Percentiles rank a stretch among this genome's conserved stretches.
Conservation (phyloP, 1,140 invertebrate species). For the Dryas iulia region DNA sequence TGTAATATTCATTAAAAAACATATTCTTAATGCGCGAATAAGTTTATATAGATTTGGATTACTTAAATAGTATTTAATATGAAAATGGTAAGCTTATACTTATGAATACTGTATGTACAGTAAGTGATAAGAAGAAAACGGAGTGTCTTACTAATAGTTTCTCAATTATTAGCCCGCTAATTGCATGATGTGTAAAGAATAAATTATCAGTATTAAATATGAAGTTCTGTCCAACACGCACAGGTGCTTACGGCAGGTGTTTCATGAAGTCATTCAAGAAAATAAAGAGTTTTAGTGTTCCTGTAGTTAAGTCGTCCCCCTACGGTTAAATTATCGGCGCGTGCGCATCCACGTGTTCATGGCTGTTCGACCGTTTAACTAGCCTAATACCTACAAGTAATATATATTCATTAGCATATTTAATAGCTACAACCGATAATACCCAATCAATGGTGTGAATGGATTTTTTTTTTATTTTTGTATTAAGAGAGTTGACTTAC, state of each 20-base stretch:
- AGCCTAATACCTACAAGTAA: constrained; percentile 11
- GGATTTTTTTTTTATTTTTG: not conserved
- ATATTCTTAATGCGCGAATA: too few species aligned
- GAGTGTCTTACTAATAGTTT: too few species aligned
- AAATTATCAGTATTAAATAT: not conserved
- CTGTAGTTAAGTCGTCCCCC: constrained; percentile 19
- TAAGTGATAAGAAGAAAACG: too few species aligned
- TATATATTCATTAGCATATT: constrained; percentile 25
- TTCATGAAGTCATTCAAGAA: constrained; percentile 11
- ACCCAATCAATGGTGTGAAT: not conserved
- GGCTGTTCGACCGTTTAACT: constrained; percentile 26
- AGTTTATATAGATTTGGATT: too few species aligned
- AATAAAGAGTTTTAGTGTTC: constrained; percentile 17
- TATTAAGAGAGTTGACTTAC: not conserved
- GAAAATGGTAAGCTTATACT: too few species aligned
- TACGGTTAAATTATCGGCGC: constrained; percentile 43
- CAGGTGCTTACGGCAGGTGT: constrained; percentile 27
- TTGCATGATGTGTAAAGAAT: too few species aligned
- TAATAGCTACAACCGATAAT: constrained; percentile 15
- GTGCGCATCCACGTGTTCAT: constrained; percentile 60
- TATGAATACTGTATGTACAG: too few species aligned
- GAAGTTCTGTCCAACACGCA: not conserved
- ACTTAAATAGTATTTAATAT: too few species aligned
- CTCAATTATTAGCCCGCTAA: too few species aligned
- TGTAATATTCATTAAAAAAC: too few species aligned